phyloP scores from a whole-genome alignment of 2,113 vertebrate species.

The Melanerpes formicivorus region DNA sequence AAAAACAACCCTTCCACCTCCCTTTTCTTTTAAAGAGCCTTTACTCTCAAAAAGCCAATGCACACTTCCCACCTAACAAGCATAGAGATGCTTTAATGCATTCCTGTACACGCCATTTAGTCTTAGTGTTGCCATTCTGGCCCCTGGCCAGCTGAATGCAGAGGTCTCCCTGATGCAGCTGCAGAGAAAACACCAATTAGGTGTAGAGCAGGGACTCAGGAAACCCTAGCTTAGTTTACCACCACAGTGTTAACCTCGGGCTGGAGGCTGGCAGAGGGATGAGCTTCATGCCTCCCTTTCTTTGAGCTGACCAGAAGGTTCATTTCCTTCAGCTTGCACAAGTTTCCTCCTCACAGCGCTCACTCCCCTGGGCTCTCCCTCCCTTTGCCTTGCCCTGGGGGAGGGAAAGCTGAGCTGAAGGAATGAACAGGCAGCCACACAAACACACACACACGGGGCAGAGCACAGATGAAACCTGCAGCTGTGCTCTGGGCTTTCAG shows the following conservation, averaged over 20 bases:
- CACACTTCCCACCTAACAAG: not conserved
- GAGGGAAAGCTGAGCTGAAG: not conserved
- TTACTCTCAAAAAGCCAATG: not conserved
- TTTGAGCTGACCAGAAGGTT: not conserved
- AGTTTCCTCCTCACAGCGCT: not conserved
- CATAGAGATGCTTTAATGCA: accelerated
- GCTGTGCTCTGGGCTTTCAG: not conserved
- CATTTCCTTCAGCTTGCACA: not conserved
- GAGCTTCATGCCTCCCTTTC: not conserved
- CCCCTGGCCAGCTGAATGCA: not conserved
- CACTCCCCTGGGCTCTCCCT: not conserved
- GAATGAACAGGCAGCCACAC: accelerated
- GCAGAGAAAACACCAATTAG: not conserved
- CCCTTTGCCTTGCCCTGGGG: not conserved
- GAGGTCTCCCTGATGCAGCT: not conserved
- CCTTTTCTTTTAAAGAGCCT: not conserved
- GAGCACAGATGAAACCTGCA: not conserved
- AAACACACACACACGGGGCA: not conserved
- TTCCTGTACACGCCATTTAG: accelerated
- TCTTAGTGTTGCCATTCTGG: not conserved
- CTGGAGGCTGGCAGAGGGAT: not conserved
- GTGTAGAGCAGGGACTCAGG: accelerated
- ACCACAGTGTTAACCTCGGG: not conserved
- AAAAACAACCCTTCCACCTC: not conserved
- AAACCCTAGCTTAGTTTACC: not conserved